These are phyloP conservation scores for Mesorhabditis spiculigera DNA, from an alignment of 2,888 invertebrate genomes.

Conservation along the genomic window DNA sequence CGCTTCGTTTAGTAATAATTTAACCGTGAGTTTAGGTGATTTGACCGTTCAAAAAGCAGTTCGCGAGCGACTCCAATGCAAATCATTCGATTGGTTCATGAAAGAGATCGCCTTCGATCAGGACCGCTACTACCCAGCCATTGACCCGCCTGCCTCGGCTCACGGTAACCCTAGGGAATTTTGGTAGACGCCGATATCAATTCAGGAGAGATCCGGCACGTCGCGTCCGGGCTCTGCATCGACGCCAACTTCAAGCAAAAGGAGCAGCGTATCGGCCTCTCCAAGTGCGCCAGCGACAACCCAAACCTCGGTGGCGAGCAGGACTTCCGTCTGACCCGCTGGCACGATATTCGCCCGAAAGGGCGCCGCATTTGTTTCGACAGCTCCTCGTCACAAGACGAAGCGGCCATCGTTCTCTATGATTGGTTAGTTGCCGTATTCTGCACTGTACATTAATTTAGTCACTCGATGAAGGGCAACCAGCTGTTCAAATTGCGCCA, in stretches of 20 bases:
- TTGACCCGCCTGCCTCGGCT: slow-evolving; percentile 80
- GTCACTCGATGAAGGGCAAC: slow-evolving; percentile 83
- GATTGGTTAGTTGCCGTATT: slow-evolving; percentile 66
- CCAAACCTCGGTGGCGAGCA: slow-evolving; percentile 52
- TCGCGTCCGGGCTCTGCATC: slow-evolving; percentile 59
- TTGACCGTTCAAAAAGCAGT: slow-evolving; percentile 74
- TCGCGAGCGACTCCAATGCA: slow-evolving; percentile 76
- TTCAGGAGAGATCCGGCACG: slow-evolving; percentile 56
- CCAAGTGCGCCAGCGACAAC: slow-evolving; percentile 48
- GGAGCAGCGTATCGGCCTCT: slow-evolving; percentile 49
- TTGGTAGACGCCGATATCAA: slow-evolving; percentile 1
- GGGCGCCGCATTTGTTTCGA: slow-evolving; percentile 80
- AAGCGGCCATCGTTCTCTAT: slow-evolving; percentile 76
- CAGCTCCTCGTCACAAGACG: slow-evolving; percentile 69
- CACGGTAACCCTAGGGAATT: slow-evolving; percentile 66
- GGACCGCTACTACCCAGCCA: slow-evolving; percentile 77
- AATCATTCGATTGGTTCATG: slow-evolving; percentile 91
- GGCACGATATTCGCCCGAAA: slow-evolving; percentile 73
- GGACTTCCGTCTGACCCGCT: slow-evolving; percentile 32
- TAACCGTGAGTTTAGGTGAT: slow-evolving; percentile 65
- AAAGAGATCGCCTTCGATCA: slow-evolving; percentile 81
- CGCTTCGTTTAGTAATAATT: neutral
- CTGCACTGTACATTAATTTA: slow-evolving; percentile 12
- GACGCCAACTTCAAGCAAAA: slow-evolving; percentile 54
- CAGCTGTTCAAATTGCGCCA: slow-evolving; percentile 80